Conservation (phyloP, 2,797 vertebrate species). For the Phoeniculus purpureus region DNA sequence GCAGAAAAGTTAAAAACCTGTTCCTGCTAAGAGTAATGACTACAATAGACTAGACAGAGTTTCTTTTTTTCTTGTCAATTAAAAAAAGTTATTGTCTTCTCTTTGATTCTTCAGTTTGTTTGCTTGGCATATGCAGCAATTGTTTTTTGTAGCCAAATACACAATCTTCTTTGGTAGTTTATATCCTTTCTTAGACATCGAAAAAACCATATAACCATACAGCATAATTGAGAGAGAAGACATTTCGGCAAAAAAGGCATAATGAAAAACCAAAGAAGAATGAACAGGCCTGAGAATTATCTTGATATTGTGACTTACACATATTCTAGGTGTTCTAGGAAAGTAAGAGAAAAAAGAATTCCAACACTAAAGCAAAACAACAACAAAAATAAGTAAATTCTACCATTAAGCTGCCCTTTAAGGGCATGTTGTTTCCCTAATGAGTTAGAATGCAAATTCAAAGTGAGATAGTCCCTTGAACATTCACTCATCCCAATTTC, state of each 20-base stretch:
- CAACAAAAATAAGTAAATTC: background rate
- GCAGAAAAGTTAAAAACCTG: background rate
- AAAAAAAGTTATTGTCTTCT: background rate
- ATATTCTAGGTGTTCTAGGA: background rate
- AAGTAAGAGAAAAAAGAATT: background rate
- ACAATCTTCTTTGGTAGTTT: background rate
- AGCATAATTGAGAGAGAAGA: background rate
- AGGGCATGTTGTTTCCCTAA: background rate
- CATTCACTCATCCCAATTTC: background rate
- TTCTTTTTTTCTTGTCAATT: background rate
- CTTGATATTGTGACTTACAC: background rate
- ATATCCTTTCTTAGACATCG: background rate
- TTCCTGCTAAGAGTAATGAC: background rate
- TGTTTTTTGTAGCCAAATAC: background rate
- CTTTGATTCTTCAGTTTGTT: background rate
- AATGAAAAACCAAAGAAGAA: background rate
- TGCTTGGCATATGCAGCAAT: background rate
- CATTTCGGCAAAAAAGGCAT: background rate
- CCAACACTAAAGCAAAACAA: background rate
- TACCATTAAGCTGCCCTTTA: background rate
- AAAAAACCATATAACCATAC: background rate
- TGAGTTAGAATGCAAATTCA: background rate
- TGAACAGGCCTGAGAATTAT: background rate
- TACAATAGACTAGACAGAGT: background rate
- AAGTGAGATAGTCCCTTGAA: background rate